Percentiles rank a stretch among this genome's conserved stretches.
These are phyloP conservation scores for Sebastes trivittatus DNA, from an alignment of 2,797 vertebrate species.

Conservation along the genomic window DNA sequence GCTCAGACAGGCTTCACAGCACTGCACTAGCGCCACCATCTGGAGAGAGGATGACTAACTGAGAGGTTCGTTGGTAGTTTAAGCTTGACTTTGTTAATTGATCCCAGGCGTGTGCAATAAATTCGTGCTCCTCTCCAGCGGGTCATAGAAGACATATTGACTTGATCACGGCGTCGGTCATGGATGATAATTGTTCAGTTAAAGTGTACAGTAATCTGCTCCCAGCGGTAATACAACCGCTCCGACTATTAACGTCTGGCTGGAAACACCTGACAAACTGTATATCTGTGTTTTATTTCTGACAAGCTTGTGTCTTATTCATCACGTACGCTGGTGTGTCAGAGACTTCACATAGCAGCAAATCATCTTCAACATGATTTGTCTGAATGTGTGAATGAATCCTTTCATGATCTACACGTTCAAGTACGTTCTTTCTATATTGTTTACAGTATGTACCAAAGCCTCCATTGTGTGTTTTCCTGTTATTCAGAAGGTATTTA, in stretches of 20 bases:
- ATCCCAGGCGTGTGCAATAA: slow-evolving; percentile 66
- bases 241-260: not conserved
- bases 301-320: not conserved
- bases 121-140: slow-evolving; percentile 62
- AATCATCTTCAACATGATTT: not conserved
- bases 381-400: not conserved
- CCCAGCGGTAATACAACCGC: slow-evolving; percentile 4
- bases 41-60: slow-evolving; percentile 18
- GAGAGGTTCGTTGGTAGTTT: not conserved
- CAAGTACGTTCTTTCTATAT: not conserved
- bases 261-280: slow-evolving; percentile 15
- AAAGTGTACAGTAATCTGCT: slow-evolving; percentile 67
- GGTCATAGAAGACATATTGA: slow-evolving; percentile 77
- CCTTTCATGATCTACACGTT: not conserved
- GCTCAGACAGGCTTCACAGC: not conserved
- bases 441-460: not conserved
- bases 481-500: slow-evolving; percentile 34
- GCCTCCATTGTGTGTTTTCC: slow-evolving; percentile 5
- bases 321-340: not conserved
- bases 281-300: slow-evolving; percentile 2
- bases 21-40: slow-evolving; percentile 51
- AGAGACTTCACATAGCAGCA: not conserved
- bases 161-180: slow-evolving; percentile 75
- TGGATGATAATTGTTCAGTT: slow-evolving; percentile 74
- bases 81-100: slow-evolving; percentile 59